Base-by-base conservation (phyloP, 2,113 vertebrate genomes). In the Oreocharis arfaki region DNA sequence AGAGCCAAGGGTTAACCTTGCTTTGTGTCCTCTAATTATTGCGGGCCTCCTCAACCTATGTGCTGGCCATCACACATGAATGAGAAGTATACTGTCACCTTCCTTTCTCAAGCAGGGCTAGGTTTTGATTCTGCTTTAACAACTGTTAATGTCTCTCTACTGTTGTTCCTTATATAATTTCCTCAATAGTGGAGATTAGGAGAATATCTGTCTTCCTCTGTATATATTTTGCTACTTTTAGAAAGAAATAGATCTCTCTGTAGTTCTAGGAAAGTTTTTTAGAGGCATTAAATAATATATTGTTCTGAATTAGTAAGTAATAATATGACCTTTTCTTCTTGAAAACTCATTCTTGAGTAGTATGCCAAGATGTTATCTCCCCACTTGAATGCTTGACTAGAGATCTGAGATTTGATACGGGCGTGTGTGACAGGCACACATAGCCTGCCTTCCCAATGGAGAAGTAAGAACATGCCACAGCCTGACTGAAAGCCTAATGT, bases 21-120 rank as follows among this genome's bases (percentile, higher is more conserved):
- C 39, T 47, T 53, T 24, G 26, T 59, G 73, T 19, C 19, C 24
- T 69, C 14, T 10, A 15, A 0, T 84, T 68, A 50, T 12, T 19
- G 21, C 8, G 9, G 41, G 50, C 53, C 37, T 71, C 78, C 78
- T 23, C 0, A 2, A 10, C 30, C 7, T 24, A 1, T 24, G 27
- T 44, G 59, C 55, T 77, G 27, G 7, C 35, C 17, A 20, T 52
- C 23, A 8, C 19, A 63, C 3, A 4, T 6, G 7, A 41, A 18
- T 79, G 63, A 44, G 49, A 95, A 82, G 4, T 24, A 16, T 60
- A 37, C 10, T 5, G 2, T 77, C 85, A 53, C 28, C 16, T 14
- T 79, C 24, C n/a, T 41, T 42, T 53, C 63, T 85, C 16, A 47
- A 39, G 19, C 23, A 47, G 53, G 7, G 12, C 20, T 94, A 52